Base-by-base conservation (phyloP, 2,113 vertebrate species). In the Proterorhinus semilunaris region DNA sequence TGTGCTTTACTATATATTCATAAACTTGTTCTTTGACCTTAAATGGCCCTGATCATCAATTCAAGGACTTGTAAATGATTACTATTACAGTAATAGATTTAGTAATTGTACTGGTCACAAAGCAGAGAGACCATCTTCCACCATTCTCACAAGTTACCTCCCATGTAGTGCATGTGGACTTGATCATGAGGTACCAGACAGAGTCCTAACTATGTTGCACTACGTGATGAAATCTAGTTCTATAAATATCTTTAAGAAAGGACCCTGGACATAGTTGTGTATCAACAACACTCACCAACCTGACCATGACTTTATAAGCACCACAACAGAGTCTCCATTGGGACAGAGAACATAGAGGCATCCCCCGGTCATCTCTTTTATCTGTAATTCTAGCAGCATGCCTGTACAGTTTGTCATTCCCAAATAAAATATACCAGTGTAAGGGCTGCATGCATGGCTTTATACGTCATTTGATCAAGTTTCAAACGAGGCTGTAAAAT, bases 211-310 rank as follows among this genome's bases (percentile, higher is more conserved):
- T 67, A n/a, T 55, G 48, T 58, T 45, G 55, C 44, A 47, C 17
- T 50, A 8, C 3, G 44, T 72, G 54, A 74, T 51, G 1, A 21
- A n/a, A 44, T 64, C 42, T 15, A 9, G 36, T 61, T 74, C 6
- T 42, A 61, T 46, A 63, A 61, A 62, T 68, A 45, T 52, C 73
- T 58, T 54, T 69, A 51, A 74, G 64, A 80, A 72, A 71, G 47
- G 15, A 15, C 13, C 45, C 52, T 17, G 49, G 16, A 67, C 68
- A 76, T 72, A 68, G 61, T 58, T 74, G 44, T 58, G 61, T 49
- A 48, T 70, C 72, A 74, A 43, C 45, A 76, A 55, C 73, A 79
- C 68, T 82, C 62, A 82, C 12, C 64, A 59, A 51, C 46, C 9
- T 11, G 43, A 64, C 57, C 55, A 27, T 44, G 48, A 16, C 36